Evolutionary conservation across 1,140 invertebrate genomes (phyloP).

Genomic region (Dendroctonus valens): DNA sequence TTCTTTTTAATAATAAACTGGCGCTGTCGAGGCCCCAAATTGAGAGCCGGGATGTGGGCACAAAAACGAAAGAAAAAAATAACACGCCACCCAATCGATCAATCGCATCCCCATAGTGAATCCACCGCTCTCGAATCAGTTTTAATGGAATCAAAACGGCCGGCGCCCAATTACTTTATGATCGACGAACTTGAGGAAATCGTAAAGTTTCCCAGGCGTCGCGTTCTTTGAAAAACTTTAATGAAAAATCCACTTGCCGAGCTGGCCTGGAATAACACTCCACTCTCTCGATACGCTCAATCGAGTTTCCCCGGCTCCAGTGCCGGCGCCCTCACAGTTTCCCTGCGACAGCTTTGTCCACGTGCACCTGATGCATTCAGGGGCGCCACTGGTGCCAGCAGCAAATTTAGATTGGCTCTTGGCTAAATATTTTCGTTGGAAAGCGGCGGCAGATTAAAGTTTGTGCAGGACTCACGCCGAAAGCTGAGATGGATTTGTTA

Average conservation of each 20-base stretch:
- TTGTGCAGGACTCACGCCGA: slow-evolving; percentile 17
- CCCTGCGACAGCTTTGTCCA: neutral
- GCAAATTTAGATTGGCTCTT: slow-evolving; percentile 31
- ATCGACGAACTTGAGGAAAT: slow-evolving; percentile 29
- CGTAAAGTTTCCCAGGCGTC: slow-evolving; percentile 29
- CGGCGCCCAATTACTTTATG: slow-evolving; percentile 29
- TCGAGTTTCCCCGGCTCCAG: neutral
- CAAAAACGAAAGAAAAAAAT: neutral
- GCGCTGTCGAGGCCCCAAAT: slow-evolving; percentile 6
- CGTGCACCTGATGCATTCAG: neutral
- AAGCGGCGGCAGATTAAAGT: slow-evolving; percentile 26
- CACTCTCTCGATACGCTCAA: slow-evolving; percentile 6
- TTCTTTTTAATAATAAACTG: slow-evolving; percentile 26
- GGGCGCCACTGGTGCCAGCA: slow-evolving; percentile 1
- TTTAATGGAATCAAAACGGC: slow-evolving; percentile 33
- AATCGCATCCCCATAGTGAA: too few species aligned
- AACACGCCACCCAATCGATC: too few species aligned
- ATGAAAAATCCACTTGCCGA: slow-evolving; percentile 29
- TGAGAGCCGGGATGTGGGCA: neutral
- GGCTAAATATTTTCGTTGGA: slow-evolving; percentile 34
- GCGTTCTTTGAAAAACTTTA: slow-evolving; percentile 21
- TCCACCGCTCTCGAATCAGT: slow-evolving; percentile 15
- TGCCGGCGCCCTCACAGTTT: neutral
- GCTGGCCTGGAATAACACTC: slow-evolving; percentile 19
- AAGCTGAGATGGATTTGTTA: slow-evolving; percentile 26